Evolutionary conservation across 2,797 vertebrate species (phyloP).

Genomic region (Ptychobarbus kaznakovi): DNA sequence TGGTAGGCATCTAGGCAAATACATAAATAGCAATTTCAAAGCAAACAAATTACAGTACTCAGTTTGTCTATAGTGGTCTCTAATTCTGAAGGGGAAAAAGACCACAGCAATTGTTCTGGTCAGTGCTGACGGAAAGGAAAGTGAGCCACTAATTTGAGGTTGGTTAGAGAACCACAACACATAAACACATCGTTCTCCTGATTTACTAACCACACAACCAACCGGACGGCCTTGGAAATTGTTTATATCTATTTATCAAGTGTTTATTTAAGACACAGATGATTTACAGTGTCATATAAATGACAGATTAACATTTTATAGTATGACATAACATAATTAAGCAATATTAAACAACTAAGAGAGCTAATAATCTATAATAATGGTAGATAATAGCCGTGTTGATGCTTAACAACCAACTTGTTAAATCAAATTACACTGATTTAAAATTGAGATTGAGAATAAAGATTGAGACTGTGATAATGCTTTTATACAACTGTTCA

Average conservation of each 20-base stretch:
- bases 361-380: background rate
- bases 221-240: background rate
- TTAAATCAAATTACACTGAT: no score
- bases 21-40: slow-evolving; percentile 1
- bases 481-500: background rate
- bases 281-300: background rate
- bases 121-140: slow-evolving; percentile 59
- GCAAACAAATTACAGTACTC: background rate
- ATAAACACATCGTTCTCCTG: slow-evolving; percentile 63
- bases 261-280: background rate
- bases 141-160: slow-evolving; percentile 69
- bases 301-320: no score
- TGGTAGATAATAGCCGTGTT: background rate
- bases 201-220: slow-evolving; percentile 11
- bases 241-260: background rate
- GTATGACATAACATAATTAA: background rate
- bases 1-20: background rate
- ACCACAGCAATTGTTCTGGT: slow-evolving; percentile 64
- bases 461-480: background rate
- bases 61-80: slow-evolving; percentile 27
- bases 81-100: slow-evolving; percentile 42
- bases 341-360: background rate
- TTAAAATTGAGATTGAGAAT: no score
- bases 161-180: slow-evolving; percentile 63
- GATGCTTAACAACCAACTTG: background rate